phyloP scores from a whole-genome alignment of 1,140 invertebrate species.

The Cydia pomonella region DNA sequence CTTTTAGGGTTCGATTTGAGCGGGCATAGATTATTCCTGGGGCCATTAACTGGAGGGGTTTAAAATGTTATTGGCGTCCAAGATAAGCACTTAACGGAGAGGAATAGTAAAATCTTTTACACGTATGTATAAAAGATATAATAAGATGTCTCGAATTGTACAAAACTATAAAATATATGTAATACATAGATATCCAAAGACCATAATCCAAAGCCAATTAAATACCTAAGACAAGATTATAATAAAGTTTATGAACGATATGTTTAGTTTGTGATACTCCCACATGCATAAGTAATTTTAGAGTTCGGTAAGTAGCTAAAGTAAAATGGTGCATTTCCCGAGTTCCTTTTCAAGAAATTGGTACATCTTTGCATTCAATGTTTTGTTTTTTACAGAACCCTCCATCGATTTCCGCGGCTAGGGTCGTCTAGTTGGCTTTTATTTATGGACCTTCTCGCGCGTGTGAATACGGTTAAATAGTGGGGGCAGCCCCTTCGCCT shows the following conservation, averaged over 20 bases:
- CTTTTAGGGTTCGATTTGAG: slow-evolving; percentile 34
- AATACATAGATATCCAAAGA: too few species aligned
- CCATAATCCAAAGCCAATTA: too few species aligned
- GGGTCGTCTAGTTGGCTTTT: slow-evolving; percentile 64
- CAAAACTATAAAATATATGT: not conserved
- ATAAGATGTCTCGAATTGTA: not conserved
- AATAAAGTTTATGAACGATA: too few species aligned
- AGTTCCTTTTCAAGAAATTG: not conserved
- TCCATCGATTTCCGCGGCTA: slow-evolving; percentile 50
- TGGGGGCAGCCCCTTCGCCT: slow-evolving; percentile 68
- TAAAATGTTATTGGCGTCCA: slow-evolving; percentile 3
- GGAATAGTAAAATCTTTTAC: not conserved
- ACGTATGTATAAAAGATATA: not conserved
- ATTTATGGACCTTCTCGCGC: slow-evolving; percentile 73
- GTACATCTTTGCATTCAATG: not conserved
- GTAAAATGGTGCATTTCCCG: not conserved
- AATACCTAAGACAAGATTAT: too few species aligned
- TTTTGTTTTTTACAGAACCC: slow-evolving; percentile 24
- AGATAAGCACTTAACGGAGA: not conserved
- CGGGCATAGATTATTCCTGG: slow-evolving; percentile 19
- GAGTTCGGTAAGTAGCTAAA: too few species aligned
- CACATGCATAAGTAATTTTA: too few species aligned
- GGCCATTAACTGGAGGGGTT: slow-evolving; percentile 13
- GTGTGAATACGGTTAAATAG: slow-evolving; percentile 76
- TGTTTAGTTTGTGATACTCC: too few species aligned